These are phyloP conservation scores for Mesorhabditis belari DNA, from an alignment of 2,888 invertebrate genomes.

Conservation along the genomic window DNA sequence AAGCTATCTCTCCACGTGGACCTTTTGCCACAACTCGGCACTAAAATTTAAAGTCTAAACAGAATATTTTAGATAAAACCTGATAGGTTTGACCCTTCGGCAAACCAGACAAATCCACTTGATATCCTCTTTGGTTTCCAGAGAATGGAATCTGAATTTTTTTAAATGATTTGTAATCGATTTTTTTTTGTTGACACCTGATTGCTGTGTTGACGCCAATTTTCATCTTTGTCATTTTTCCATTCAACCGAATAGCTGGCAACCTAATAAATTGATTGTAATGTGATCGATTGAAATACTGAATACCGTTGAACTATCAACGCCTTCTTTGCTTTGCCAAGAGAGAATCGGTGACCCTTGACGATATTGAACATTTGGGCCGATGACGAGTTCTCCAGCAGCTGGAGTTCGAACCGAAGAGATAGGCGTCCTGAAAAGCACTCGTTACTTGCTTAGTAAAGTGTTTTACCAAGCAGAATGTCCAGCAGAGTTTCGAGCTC, in stretches of 20 bases:
- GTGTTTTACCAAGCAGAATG: constrained; percentile 49
- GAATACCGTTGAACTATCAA: constrained; percentile 12
- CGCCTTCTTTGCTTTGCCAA: constrained; percentile 45
- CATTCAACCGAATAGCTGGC: constrained; percentile 47
- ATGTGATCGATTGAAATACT: no score
- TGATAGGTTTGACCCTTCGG: constrained; percentile 45
- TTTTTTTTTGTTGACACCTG: constrained; percentile 7
- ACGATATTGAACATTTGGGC: constrained; percentile 41
- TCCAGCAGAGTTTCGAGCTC: constrained; percentile 49
- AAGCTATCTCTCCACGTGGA: constrained; percentile 42
- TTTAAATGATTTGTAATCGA: not conserved
- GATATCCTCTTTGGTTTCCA: constrained; percentile 52
- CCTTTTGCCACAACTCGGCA: constrained; percentile 28
- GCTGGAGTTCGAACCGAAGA: constrained; percentile 37
- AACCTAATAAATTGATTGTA: no score
- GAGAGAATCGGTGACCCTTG: constrained; percentile 45
- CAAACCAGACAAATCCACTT: constrained; percentile 42
- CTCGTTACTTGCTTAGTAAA: no score
- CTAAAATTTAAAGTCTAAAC: no score
- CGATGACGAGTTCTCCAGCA: constrained; percentile 48
- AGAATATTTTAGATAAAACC: constrained; percentile 38
- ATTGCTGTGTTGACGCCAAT: constrained; percentile 45
- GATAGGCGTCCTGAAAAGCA: no score
- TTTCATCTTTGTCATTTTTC: constrained; percentile 32
- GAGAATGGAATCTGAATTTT: constrained; percentile 28